Base-by-base conservation (phyloP, 1,140 invertebrate species). In the Portunus trituberculatus region DNA sequence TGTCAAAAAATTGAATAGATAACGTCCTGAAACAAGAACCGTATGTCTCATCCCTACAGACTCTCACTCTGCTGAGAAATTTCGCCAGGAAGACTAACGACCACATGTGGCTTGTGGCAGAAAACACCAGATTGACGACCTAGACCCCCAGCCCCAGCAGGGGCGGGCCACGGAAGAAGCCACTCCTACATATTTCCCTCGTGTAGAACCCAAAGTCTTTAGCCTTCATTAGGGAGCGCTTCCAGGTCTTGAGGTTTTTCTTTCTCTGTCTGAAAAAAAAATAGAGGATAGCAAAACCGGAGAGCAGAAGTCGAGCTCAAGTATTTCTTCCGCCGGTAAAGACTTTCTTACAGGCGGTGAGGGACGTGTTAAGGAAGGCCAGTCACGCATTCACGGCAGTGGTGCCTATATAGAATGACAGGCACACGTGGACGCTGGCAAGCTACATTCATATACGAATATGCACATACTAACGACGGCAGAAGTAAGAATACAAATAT, bases 141-240 rank as follows among this genome's bases (percentile, higher is more conserved):
- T 25, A 0, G 10, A 25, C 67, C 67, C 67, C 67, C 67, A 25
- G 67, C 67, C 67, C 20, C 25, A 76, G 25, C 67, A 76, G 10
- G 6, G 67, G n/a, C 67, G n/a, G 67, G 67, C 67, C n/a, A 2
- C 67, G 67, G 67, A 76, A 76, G 67, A 76, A 12, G n/a, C 67
- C 67, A 76, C 67, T 76, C 67, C 67, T n/a, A 76, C 67, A 76
- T 76, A 76, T 76, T 76, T 76, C 67, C 67, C 67, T 76, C 67
- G 67, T 76, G 67, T 76, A 76, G 67, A 76, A 76, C 67, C 67
- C 20, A 76, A 76, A 76, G 67, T 76, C 67, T 76, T 76, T 76
- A 76, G 67, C 67, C 67, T 76, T 76, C 67, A 76, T 76, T 76
- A 76, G 67, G 67, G 67, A 76, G n/a, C 67, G n/a, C 20, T 76